These are phyloP conservation scores for Caiman crocodilus DNA, from an alignment of 2,797 vertebrate genomes.

Conservation along the genomic window DNA sequence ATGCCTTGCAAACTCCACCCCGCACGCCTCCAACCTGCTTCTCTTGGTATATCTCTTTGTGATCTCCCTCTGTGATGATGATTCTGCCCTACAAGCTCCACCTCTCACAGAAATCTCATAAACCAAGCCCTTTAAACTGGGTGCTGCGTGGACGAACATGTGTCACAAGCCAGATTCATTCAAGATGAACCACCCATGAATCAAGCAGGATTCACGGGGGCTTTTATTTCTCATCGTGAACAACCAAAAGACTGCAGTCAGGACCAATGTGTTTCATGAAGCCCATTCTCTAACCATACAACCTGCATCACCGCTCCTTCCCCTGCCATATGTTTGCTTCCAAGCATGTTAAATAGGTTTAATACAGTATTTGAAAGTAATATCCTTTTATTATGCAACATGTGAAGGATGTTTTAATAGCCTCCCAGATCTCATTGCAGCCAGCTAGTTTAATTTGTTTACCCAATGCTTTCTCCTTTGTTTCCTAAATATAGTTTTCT, in stretches of 20 bases:
- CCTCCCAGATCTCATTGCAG: not conserved
- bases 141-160: not conserved
- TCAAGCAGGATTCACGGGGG: not conserved
- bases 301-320: not conserved
- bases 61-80: rapidly evolving
- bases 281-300: not conserved
- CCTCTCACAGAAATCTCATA: not conserved
- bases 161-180: not conserved
- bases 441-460: not conserved
- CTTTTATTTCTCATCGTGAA: not conserved
- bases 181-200: not conserved
- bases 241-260: not conserved
- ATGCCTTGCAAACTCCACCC: no score
- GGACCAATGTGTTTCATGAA: not conserved
- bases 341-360: not conserved
- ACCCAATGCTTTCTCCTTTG: rapidly evolving
- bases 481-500: constrained; percentile 15
- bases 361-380: not conserved
- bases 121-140: not conserved
- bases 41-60: no score
- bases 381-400: not conserved
- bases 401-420: not conserved
- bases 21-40: no score
- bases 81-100: not conserved
- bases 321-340: not conserved